Conservation (phyloP, 2,113 vertebrate genomes). For the Mandrillus leucophaeus region DNA sequence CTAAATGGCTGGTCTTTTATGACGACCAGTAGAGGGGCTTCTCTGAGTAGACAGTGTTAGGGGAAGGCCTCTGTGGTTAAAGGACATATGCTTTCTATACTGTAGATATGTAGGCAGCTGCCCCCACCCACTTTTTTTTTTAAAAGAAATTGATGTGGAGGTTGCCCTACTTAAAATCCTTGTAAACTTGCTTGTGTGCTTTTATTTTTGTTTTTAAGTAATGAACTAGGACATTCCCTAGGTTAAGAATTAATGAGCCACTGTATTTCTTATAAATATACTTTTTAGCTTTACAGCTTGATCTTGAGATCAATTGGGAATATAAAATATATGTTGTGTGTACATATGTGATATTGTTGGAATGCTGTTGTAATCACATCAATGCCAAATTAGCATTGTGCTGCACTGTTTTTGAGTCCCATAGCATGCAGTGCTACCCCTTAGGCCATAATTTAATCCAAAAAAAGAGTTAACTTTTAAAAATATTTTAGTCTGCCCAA, state of each 20-base stretch:
- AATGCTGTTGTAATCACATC: neutral
- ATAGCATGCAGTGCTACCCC: neutral
- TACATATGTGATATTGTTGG: neutral
- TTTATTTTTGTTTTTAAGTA: neutral
- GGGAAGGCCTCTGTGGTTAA: neutral
- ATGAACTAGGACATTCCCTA: neutral
- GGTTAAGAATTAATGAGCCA: neutral
- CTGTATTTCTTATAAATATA: neutral
- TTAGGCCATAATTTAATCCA: neutral
- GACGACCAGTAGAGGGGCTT: neutral
- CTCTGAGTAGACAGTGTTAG: neutral
- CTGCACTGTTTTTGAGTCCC: neutral
- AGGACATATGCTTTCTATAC: neutral
- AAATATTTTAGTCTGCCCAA: neutral
- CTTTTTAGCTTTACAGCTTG: neutral
- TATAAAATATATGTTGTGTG: neutral
- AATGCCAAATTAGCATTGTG: neutral
- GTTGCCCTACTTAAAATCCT: neutral
- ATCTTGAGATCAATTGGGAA: neutral
- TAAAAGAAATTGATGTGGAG: neutral
- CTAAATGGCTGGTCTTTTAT: neutral
- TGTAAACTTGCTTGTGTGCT: neutral
- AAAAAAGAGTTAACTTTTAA: neutral
- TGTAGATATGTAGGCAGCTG: neutral
- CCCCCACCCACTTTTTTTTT: neutral